Evolutionary conservation across 2,888 invertebrate genomes (phyloP), one percentile per base, ranked within the genome.

Genomic region (Petrolisthes manimaculis): DNA sequence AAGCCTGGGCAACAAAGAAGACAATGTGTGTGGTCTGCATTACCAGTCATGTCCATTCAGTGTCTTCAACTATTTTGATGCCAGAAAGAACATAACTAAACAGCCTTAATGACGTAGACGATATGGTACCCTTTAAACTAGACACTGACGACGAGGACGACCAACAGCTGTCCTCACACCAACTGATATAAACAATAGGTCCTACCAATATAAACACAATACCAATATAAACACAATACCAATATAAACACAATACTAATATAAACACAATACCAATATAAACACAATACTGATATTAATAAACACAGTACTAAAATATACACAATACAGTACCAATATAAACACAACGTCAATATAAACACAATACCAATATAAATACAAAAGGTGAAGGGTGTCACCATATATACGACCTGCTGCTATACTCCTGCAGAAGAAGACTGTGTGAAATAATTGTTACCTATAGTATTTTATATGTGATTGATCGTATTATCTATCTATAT

Each of bases 1-100:
- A 53, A 77, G 37, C 14, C 69, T 86, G 53, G 86, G 86, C 21
- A 4, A 55, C 37, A 84, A 24, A 77, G 69, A 78, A 8, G 83
- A 75, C 18, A 61, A 54, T 12, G 75, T 75, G 61, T 86, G 86
- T 69, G 21, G 61, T 21, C 12, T 77, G 4, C 69, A 82, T 51
- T 86, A 86, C 83, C 18, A 53, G 83, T 51, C 82, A 18, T 86
- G 86, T 9, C 77, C 82, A 5, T n/a, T 86, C 86, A 86, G 86
- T 53, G 67, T 83, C 21, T 86, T 86, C 77, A 9, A 78, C 18
- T 86, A 78, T 77, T 86, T 86, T 24, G 86, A 86, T 4, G 18
- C 61, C 67, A 24, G 82, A 1, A n/a, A 51, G 69, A 86, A 86
- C 18, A 14, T 37, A 37, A 37, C 37, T 37, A 37, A 37, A 37